phyloP scores from a whole-genome alignment of 2,113 vertebrate genomes.

The Leucoraja erinaceus region DNA sequence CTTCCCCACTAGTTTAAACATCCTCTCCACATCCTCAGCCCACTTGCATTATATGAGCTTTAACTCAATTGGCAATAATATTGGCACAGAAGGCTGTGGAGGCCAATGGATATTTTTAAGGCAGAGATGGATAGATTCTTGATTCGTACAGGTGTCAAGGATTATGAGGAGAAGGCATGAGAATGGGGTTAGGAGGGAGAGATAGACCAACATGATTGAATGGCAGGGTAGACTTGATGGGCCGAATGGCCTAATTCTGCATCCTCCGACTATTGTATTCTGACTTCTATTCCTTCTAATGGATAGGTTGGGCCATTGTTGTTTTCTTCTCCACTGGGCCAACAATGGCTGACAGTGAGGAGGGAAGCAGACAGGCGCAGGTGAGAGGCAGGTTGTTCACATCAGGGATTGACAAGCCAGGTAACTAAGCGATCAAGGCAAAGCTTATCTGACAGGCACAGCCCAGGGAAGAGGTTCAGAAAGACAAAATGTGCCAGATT shows the following conservation, averaged over 20 bases:
- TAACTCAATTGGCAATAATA: background rate
- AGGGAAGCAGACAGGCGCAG: background rate
- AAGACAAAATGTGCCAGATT: background rate
- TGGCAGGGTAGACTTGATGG: no score
- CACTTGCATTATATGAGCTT: background rate
- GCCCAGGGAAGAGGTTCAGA: background rate
- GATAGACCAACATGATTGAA: no score
- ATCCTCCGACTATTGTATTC: background rate
- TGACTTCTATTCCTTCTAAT: background rate
- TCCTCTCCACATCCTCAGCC: background rate
- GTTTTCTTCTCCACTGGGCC: background rate
- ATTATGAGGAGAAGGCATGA: no score
- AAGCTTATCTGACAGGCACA: conserved; percentile 14
- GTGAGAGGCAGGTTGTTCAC: background rate
- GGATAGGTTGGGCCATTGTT: background rate
- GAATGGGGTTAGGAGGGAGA: no score
- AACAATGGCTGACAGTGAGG: background rate
- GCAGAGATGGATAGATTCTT: no score
- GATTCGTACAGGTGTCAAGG: no score
- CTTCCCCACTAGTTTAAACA: no score
- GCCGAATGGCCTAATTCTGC: no score
- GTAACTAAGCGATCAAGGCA: background rate
- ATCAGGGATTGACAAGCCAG: background rate
- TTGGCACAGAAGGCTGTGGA: no score
- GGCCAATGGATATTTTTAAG: no score